phyloP scores from a whole-genome alignment of 2,888 invertebrate species.

The Rhyacophila evoluta region DNA sequence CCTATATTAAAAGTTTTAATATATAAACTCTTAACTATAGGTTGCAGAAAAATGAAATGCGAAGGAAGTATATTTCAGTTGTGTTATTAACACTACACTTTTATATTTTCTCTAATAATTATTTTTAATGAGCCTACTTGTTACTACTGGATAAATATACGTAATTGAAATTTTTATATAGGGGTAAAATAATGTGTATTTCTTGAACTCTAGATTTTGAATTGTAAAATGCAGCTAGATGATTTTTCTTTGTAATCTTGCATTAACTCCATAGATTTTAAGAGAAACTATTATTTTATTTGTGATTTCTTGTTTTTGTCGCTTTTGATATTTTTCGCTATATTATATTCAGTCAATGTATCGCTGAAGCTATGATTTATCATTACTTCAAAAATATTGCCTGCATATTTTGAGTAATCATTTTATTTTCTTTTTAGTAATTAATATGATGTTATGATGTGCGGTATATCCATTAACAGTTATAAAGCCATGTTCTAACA shows the following conservation, averaged over 20 bases:
- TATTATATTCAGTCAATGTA: neutral
- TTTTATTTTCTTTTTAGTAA: neutral
- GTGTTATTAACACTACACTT: too few species aligned
- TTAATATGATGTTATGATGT: neutral
- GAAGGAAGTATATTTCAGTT: too few species aligned
- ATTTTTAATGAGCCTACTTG: too few species aligned
- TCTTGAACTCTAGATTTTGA: constrained; percentile 18
- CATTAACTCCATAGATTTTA: constrained; percentile 8
- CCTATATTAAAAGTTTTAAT: neutral
- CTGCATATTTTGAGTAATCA: neutral
- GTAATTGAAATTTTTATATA: neutral
- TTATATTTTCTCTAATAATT: too few species aligned
- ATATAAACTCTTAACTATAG: too few species aligned
- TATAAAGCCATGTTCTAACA: neutral
- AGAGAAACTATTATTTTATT: neutral
- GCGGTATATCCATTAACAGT: neutral
- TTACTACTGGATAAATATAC: too few species aligned
- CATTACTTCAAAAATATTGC: neutral
- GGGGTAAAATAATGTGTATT: neutral
- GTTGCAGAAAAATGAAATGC: too few species aligned
- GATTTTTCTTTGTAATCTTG: neutral
- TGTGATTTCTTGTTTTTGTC: neutral
- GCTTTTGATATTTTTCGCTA: neutral
- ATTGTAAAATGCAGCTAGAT: constrained; percentile 11
- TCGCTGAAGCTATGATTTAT: neutral